Conservation (phyloP, 2,888 invertebrate species). For the Phengaris arion region DNA sequence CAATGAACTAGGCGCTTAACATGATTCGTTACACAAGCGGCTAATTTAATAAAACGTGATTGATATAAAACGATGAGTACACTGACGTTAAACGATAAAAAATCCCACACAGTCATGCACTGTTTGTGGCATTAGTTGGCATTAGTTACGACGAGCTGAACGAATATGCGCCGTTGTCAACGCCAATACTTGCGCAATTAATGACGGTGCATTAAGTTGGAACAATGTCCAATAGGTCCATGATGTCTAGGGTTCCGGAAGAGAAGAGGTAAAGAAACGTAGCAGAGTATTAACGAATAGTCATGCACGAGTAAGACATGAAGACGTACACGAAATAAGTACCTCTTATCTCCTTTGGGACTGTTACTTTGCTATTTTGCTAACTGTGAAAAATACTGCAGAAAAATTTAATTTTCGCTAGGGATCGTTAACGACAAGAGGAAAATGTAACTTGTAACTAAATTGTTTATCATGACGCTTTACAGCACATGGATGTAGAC, state of each 20-base stretch:
- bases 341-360: no score
- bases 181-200: conserved; percentile 60
- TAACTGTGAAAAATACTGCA: not conserved
- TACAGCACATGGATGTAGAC: not conserved
- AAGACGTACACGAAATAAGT: no score
- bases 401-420: not conserved
- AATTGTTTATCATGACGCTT: not conserved
- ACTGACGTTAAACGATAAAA: conserved; percentile 37
- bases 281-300: not conserved
- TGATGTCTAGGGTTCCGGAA: not conserved
- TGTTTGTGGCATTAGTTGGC: conserved; percentile 60
- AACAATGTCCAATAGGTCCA: conserved; percentile 53
- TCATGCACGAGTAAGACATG: no score
- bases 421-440: not conserved
- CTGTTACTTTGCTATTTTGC: not conserved
- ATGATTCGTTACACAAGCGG: conserved; percentile 3
- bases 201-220: conserved; percentile 68
- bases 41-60: conserved; percentile 12
- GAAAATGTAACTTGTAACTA: not conserved
- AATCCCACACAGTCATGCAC: conserved; percentile 56
- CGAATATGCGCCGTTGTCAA: conserved; percentile 62
- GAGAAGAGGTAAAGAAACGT: not conserved
- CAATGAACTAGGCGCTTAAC: not conserved
- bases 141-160: conserved; percentile 68
- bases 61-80: conserved; percentile 19